Evolutionary conservation across 2,888 invertebrate species (phyloP).

Genomic region (Nephrotoma flavescens): DNA sequence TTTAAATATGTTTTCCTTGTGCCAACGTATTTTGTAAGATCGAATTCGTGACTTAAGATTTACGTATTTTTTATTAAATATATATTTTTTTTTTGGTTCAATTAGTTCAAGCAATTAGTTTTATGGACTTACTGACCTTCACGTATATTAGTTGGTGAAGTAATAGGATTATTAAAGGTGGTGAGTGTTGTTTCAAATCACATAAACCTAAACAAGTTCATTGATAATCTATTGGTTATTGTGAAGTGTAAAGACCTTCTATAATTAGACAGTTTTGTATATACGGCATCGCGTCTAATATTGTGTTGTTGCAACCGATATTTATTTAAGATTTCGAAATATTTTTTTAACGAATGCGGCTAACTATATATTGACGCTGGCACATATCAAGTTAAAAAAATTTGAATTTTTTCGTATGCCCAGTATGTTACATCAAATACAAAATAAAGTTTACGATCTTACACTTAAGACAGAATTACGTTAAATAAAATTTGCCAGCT

Average conservation of each 20-base stretch:
- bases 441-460: not conserved
- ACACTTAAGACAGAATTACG: not conserved
- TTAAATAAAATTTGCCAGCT: not conserved
- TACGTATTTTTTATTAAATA: not conserved
- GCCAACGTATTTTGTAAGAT: not conserved
- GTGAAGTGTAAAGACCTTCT: no score
- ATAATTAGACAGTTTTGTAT: not conserved
- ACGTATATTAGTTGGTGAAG: not conserved
- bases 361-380: not conserved
- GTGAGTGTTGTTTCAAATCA: not conserved
- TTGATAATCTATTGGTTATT: not conserved
- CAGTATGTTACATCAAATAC: not conserved
- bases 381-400: not conserved
- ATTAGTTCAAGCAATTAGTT: not conserved
- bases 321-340: not conserved
- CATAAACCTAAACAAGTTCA: not conserved
- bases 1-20: not conserved
- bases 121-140: not conserved
- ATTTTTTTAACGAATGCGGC: not conserved
- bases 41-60: not conserved
- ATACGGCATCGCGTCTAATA: not conserved
- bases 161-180: not conserved
- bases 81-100: not conserved
- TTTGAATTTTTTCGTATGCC: not conserved
- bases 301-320: not conserved